Base-by-base conservation (phyloP, 2,888 invertebrate genomes). In the Cryptosula pallasiana region DNA sequence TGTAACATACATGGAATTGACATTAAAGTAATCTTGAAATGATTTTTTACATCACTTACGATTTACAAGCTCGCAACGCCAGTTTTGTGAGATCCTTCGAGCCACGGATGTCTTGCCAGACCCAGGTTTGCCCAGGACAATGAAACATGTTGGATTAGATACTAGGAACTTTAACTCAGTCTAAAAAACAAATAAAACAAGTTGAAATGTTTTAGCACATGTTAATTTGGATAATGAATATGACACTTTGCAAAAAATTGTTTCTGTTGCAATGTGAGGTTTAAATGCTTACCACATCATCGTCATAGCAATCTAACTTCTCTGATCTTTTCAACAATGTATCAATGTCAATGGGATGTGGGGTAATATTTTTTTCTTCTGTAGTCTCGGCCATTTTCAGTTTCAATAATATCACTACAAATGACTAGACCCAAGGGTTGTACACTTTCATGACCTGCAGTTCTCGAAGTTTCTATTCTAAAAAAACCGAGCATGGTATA, bases 41-140 rank as follows among this genome's bases (percentile, higher is more conserved):
- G 45, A 45, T 20, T 45, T 45, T 13, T 13, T 45, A 9, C 20
- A 45, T 1, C 20, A 77, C 79, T 78, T 80, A 84, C 84, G 79
- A 77, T 81, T 83, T 13, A 84, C 78, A 2, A 83, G 74, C 77
- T 82, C 81, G 78, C 83, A 83, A 75, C 81, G 81, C 83, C 83
- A 85, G 75, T 83, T 82, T 72, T 78, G 75, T 3, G 84, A 81
- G 54, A 85, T 76, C 75, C 78, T 77, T 73, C 79, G 78, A 13
- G 82, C 83, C 35, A 85, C 75, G 13, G 79, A 76, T 70, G 84
- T 82, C 73, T 82, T 83, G 9, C 85, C 85, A 71, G 79, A 76
- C 1, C 85, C 84, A 63, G 85, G 84, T 77, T 85, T 85, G 25
- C 85, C 84, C 69, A 85, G 75, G 13, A 85, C 74, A 35, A 85